phyloP scores from a whole-genome alignment of 2,113 vertebrate genomes.

The Gopherus flavomarginatus region DNA sequence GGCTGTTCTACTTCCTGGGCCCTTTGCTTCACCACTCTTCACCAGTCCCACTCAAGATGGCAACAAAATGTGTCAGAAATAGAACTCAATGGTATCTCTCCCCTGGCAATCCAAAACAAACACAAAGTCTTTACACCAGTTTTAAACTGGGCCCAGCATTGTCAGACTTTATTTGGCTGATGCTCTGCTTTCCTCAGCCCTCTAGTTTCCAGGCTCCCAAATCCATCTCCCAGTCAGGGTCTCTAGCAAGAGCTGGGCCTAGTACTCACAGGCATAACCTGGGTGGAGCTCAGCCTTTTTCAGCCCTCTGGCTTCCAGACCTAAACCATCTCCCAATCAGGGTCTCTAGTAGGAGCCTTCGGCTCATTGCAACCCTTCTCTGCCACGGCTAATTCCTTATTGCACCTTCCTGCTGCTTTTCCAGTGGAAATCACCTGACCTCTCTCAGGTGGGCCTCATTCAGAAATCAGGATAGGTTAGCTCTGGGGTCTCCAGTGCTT shows the following conservation, averaged over 20 bases:
- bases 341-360: neutral
- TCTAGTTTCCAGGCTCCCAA: neutral
- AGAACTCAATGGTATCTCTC: neutral
- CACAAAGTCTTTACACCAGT: neutral
- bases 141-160: neutral
- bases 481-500: neutral
- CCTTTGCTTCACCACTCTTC: neutral
- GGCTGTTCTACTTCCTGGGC: neutral
- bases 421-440: neutral
- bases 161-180: neutral
- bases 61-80: neutral
- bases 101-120: neutral
- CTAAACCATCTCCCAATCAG: neutral
- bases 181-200: neutral
- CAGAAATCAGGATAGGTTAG: neutral
- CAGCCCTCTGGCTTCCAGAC: neutral
- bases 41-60: neutral
- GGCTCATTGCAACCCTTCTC: neutral
- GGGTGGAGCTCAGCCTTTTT: neutral
- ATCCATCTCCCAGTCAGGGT: neutral
- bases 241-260: too few species aligned
- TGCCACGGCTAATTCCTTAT: neutral
- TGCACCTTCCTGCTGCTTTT: neutral
- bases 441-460: neutral
- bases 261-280: neutral